Conservation (phyloP, 2,113 vertebrate genomes). For the Cyprinodon variegatus region DNA sequence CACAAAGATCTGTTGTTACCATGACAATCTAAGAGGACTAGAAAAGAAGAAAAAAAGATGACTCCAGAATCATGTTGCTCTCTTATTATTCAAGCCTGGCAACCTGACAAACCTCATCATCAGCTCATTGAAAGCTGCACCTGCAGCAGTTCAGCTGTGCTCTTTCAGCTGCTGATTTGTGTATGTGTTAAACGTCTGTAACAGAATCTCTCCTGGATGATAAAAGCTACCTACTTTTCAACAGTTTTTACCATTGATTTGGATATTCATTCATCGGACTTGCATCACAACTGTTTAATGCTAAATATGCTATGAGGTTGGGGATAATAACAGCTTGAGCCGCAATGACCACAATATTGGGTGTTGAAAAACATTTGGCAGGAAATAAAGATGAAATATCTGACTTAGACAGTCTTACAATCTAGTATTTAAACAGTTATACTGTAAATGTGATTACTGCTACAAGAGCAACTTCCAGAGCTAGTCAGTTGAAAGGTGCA, state of each 20-base stretch:
- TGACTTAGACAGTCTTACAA: background rate
- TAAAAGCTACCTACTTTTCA: background rate
- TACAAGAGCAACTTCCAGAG: background rate
- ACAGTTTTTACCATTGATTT: slow-evolving; percentile 10
- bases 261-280: slow-evolving; percentile 10
- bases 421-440: background rate
- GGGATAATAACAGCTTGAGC: background rate
- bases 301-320: background rate
- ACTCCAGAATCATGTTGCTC: slow-evolving; percentile 12
- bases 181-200: background rate
- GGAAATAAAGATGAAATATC: background rate
- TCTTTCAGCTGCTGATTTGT: slow-evolving; percentile 27
- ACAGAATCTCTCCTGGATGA: slow-evolving; percentile 16
- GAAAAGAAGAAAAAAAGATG: background rate
- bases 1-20: slow-evolving; percentile 72
- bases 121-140: slow-evolving; percentile 49
- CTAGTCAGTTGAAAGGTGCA: too few species aligned
- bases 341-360: background rate
- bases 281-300: background rate
- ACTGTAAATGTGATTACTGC: too few species aligned
- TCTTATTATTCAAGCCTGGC: slow-evolving; percentile 43
- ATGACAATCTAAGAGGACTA: slow-evolving; percentile 64
- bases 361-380: background rate
- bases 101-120: slow-evolving; percentile 59
- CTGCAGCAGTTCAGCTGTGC: slow-evolving; percentile 45